Evolutionary conservation across 2,113 vertebrate species (phyloP).

Genomic region (Corythaixoides concolor): DNA sequence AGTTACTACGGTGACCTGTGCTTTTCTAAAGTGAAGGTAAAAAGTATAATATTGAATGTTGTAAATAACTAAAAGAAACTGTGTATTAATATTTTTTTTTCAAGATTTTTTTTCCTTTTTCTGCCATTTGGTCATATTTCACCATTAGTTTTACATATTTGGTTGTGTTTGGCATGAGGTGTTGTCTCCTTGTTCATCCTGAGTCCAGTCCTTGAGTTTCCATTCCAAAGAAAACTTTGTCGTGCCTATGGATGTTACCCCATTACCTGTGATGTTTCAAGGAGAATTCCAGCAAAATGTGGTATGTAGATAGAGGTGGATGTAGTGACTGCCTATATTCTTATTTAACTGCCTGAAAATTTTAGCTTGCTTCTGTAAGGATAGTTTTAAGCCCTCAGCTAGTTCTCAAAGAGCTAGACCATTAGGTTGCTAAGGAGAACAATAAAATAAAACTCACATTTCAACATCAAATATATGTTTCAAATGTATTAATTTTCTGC

Average conservation of each 20-base stretch:
- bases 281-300: background rate
- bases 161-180: background rate
- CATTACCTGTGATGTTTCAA: background rate
- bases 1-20: background rate
- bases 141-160: background rate
- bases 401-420: background rate
- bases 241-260: background rate
- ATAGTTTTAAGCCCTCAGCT: background rate
- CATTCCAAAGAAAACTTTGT: background rate
- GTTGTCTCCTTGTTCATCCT: background rate
- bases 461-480: background rate
- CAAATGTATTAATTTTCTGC: constrained; percentile 31
- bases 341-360: background rate
- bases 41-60: background rate
- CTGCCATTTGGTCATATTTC: background rate
- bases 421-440: constrained; percentile 5
- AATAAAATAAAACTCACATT: constrained; percentile 34
- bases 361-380: background rate
- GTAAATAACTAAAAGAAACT: background rate
- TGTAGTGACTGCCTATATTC: background rate
- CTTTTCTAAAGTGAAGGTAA: background rate
- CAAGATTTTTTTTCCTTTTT: background rate
- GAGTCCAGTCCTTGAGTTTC: background rate
- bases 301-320: background rate
- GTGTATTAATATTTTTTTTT: background rate